A percentile compares a stretch with the other conserved stretches of the same genome.
Evolutionary conservation across 2,888 invertebrate genomes (phyloP).

Genomic region (Conchocele bisecta): DNA sequence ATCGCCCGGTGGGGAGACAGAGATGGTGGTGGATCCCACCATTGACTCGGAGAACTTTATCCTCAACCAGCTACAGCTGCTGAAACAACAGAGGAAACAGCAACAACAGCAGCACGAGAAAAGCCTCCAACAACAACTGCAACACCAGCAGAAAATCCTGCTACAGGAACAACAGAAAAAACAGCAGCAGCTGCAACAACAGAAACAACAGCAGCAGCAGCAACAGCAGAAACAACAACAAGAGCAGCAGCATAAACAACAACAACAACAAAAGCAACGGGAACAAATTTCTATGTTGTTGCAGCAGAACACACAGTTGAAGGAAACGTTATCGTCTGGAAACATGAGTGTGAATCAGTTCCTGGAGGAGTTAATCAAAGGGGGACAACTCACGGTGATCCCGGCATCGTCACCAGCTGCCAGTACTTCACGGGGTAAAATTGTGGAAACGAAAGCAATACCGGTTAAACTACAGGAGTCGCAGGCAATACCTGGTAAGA

Average conservation of each 20-base stretch:
- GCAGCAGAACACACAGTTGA: slow-evolving; percentile 14
- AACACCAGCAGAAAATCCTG: slow-evolving; percentile 36
- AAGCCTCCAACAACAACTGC: slow-evolving; percentile 28
- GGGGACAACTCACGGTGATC: too few relatives aligned
- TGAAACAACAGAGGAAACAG: slow-evolving; percentile 50
- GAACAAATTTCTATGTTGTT: neutral
- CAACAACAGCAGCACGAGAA: slow-evolving; percentile 35
- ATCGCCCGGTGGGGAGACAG: slow-evolving; percentile 18
- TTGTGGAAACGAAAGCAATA: too few relatives aligned
- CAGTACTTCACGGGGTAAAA: too few relatives aligned
- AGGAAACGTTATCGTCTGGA: too few relatives aligned
- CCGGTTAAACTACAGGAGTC: too few relatives aligned
- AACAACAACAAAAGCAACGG: slow-evolving; percentile 28
- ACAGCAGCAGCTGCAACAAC: slow-evolving; percentile 40
- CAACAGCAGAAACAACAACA: slow-evolving; percentile 42
- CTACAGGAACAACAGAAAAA: slow-evolving; percentile 43
- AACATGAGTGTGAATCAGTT: too few relatives aligned
- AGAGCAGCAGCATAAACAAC: slow-evolving; percentile 36
- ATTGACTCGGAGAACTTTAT: slow-evolving; percentile 55
- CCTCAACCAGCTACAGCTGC: slow-evolving; percentile 45
- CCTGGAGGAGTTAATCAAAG: slow-evolving; percentile 37
- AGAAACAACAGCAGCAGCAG: slow-evolving; percentile 29
- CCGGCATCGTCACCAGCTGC: too few relatives aligned
- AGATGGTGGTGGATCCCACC: slow-evolving; percentile 47
- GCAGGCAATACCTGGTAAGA: too few relatives aligned